phyloP scores from a whole-genome alignment of 1,140 invertebrate species.

The Eubasilissa regina region DNA sequence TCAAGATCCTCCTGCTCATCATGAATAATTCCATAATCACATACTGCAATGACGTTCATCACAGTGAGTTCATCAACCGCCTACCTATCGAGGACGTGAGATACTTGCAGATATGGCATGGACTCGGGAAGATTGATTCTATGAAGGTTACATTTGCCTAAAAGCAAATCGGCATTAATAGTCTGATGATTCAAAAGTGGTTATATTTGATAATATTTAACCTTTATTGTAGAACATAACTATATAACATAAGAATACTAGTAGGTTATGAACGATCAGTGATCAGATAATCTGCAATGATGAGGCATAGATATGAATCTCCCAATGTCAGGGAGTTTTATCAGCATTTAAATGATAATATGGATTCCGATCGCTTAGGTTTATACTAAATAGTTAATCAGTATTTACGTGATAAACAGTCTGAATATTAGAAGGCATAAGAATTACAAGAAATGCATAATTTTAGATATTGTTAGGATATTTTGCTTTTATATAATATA shows the following conservation, averaged over 20 bases:
- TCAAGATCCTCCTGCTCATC: constrained; percentile 45
- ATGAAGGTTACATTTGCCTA: constrained; percentile 54
- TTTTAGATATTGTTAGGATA: neutral
- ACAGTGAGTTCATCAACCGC: constrained; percentile 34
- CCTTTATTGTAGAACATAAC: too few relatives aligned
- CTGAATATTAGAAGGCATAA: neutral
- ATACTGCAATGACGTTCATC: constrained; percentile 43
- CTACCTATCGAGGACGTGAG: constrained; percentile 51
- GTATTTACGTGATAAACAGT: constrained; percentile 29
- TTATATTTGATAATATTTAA: too few relatives aligned
- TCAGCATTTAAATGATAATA: too few relatives aligned
- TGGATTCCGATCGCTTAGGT: neutral
- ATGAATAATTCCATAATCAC: constrained; percentile 36
- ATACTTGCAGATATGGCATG: constrained; percentile 58
- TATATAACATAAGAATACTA: too few relatives aligned
- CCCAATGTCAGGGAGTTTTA: too few relatives aligned
- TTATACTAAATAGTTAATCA: neutral
- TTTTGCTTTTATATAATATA: too few relatives aligned
- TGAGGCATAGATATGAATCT: too few relatives aligned
- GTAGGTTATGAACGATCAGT: too few relatives aligned
- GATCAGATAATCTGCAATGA: too few relatives aligned
- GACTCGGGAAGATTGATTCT: constrained; percentile 46
- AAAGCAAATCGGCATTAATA: neutral
- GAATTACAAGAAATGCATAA: too few relatives aligned
- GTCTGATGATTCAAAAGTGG: too few relatives aligned